Percentiles rank a stretch among this genome's conserved stretches.
Conservation (phyloP, 2,888 invertebrate species). For the Agrotis segetum region DNA sequence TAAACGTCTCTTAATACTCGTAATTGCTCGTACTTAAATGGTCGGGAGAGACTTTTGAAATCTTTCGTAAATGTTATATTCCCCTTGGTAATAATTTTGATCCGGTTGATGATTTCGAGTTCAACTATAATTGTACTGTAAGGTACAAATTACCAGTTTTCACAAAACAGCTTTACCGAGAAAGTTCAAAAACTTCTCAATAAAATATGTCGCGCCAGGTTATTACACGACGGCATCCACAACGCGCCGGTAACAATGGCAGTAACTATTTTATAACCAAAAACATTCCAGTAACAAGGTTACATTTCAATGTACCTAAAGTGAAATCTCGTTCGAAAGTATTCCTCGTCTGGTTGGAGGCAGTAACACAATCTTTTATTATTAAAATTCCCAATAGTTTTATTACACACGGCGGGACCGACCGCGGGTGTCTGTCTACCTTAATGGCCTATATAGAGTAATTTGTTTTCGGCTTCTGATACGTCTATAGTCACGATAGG, state of each 20-base stretch:
- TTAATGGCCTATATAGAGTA: slow-evolving; percentile 73
- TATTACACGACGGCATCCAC: slow-evolving; percentile 7
- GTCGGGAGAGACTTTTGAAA: slow-evolving; percentile 15
- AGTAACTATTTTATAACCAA: slow-evolving; percentile 38
- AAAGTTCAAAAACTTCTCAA: background rate
- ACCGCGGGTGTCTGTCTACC: slow-evolving; percentile 67
- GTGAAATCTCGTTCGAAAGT: slow-evolving; percentile 59
- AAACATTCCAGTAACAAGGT: slow-evolving; percentile 50
- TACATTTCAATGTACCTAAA: slow-evolving; percentile 42
- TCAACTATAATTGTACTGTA: background rate
- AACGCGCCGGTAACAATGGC: slow-evolving; percentile 12
- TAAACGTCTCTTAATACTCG: slow-evolving; percentile 52
- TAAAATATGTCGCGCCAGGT: slow-evolving; percentile 10
- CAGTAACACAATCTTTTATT: slow-evolving; percentile 62
- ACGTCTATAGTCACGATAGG: slow-evolving; percentile 77
- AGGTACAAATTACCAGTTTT: background rate
- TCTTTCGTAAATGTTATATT: slow-evolving; percentile 2
- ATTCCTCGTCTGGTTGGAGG: slow-evolving; percentile 46
- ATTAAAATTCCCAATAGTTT: slow-evolving; percentile 72
- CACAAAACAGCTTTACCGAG: background rate
- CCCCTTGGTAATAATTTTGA: background rate
- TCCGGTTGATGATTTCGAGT: background rate
- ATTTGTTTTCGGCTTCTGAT: slow-evolving; percentile 84
- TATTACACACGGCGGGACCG: slow-evolving; percentile 62
- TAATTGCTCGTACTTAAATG: slow-evolving; percentile 45